These are phyloP conservation scores for Aurelia aurita complex sp. Pacific DNA, from an alignment of 30 jellyfish, hydroid and myxozoan genomes.

Conservation along the genomic window DNA sequence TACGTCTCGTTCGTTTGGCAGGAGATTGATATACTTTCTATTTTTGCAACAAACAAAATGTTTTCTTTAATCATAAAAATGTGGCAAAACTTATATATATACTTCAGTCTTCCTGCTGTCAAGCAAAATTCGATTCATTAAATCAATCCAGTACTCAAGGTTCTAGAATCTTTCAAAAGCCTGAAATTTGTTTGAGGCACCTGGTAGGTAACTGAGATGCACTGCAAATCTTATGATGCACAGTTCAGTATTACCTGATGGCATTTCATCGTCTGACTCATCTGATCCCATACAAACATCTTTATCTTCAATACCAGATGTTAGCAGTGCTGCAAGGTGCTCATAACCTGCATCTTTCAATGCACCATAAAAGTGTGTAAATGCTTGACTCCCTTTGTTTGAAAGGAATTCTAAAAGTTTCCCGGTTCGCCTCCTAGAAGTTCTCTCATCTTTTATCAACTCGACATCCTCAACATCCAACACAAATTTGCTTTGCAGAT, in stretches of 20 bases:
- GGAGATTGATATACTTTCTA: too few relatives aligned
- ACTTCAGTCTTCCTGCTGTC: too few relatives aligned
- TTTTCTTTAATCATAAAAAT: too few relatives aligned
- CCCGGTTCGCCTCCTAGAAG: conserved; percentile 61
- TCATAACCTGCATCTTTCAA: conserved; percentile 68
- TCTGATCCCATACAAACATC: conserved; percentile 18
- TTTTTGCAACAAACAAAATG: too few relatives aligned
- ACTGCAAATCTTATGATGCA: not conserved
- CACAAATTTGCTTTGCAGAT: conserved; percentile 79
- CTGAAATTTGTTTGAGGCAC: not conserved
- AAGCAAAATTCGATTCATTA: too few relatives aligned
- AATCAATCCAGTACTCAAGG: too few relatives aligned
- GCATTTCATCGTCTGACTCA: conserved; percentile 18
- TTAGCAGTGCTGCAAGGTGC: conserved; percentile 77
- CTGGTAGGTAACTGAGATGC: not conserved
- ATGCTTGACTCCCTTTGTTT: conserved; percentile 54
- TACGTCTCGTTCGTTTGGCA: too few relatives aligned
- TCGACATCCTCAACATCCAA: conserved; percentile 82
- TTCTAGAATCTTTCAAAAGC: not conserved
- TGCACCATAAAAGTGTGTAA: conserved; percentile 76
- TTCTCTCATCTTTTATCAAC: conserved; percentile 57
- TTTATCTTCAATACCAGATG: conserved; percentile 44
- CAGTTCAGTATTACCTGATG: not conserved
- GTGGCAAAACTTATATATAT: too few relatives aligned
- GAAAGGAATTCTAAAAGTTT: conserved; percentile 38